Conservation (phyloP, 2,797 vertebrate genomes). For the Eremophila alpestris region DNA sequence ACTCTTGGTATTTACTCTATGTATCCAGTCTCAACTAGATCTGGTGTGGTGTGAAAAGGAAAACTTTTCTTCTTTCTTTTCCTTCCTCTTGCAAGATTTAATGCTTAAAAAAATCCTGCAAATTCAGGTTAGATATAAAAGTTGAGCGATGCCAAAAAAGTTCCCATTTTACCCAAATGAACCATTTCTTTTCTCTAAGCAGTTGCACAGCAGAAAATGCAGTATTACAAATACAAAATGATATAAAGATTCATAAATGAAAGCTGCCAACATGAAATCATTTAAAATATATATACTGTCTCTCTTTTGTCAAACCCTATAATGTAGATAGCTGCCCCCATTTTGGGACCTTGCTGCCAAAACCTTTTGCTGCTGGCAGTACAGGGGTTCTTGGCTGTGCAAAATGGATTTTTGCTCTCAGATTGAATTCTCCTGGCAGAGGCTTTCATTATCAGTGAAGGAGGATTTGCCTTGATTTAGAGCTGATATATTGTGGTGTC, state of each 20-base stretch:
- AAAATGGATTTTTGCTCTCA: background rate
- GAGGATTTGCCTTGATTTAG: background rate
- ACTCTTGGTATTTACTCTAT: constrained; percentile 44
- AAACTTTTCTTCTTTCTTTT: constrained; percentile 38
- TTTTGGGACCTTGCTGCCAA: background rate
- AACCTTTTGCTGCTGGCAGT: background rate
- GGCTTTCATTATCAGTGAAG: background rate
- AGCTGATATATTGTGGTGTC: background rate
- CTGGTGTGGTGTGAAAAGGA: constrained; percentile 52
- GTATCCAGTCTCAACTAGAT: constrained; percentile 49
- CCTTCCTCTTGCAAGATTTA: constrained; percentile 37
- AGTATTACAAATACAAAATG: background rate
- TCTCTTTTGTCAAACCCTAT: background rate
- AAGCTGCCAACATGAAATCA: background rate
- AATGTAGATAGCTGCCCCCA: background rate
- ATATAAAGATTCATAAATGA: background rate
- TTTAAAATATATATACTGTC: background rate
- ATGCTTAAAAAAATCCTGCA: background rate
- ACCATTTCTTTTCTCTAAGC: background rate
- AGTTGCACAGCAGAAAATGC: background rate
- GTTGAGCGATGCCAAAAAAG: background rate
- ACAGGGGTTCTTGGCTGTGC: background rate
- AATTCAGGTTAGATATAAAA: background rate
- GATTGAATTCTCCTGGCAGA: background rate
- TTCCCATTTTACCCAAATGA: background rate